Conservation (phyloP, 1,140 invertebrate species). For the Tachypleus tridentatus region DNA sequence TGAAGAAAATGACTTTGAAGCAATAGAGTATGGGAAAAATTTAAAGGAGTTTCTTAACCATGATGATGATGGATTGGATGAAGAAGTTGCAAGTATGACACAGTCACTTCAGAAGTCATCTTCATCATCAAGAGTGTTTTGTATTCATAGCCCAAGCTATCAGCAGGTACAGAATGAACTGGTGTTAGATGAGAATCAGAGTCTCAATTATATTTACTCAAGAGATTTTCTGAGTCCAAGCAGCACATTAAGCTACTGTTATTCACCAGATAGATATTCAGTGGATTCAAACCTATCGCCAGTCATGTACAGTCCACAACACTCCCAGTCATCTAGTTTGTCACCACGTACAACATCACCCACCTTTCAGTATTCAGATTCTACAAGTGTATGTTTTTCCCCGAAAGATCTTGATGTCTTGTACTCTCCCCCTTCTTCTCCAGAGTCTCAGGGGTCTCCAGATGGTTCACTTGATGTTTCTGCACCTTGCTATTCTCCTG, state of each 20-base stretch:
- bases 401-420: too few relatives aligned
- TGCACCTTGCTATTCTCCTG: background rate
- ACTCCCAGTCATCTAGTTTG: background rate
- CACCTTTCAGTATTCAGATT: background rate
- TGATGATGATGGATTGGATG: too few relatives aligned
- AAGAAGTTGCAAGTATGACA: background rate
- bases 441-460: too few relatives aligned
- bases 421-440: too few relatives aligned
- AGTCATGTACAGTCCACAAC: background rate
- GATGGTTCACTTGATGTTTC: too few relatives aligned
- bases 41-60: too few relatives aligned
- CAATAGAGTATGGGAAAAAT: too few relatives aligned
- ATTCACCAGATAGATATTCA: background rate
- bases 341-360: background rate
- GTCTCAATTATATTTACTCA: background rate
- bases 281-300: background rate
- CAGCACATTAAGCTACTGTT: background rate
- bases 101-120: background rate
- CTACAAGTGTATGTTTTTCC: too few relatives aligned
- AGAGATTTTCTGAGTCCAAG: background rate
- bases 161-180: background rate
- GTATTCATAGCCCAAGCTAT: slow-evolving; percentile 1
- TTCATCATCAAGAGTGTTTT: background rate
- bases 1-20: background rate
- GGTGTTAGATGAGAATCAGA: background rate